Conservation (phyloP, 1,140 invertebrate genomes). For the Hirudo medicinalis region DNA sequence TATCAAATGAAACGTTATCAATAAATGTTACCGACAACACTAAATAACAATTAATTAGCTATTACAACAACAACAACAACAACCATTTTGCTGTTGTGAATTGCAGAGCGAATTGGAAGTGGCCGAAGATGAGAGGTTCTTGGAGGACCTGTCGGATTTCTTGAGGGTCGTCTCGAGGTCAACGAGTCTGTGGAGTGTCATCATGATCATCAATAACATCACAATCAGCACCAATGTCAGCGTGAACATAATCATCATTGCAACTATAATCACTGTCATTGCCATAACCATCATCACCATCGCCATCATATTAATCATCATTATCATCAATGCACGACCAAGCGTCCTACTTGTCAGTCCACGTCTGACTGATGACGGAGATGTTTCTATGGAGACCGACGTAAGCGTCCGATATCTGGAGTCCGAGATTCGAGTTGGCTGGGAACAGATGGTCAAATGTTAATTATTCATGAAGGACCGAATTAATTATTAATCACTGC, state of each 20-base stretch:
- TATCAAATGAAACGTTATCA: neutral
- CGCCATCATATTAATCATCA: neutral
- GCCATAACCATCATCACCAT: neutral
- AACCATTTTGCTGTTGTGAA: neutral
- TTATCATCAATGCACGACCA: neutral
- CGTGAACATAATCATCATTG: neutral
- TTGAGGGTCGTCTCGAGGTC: neutral
- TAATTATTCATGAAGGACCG: no score
- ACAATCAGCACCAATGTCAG: no score
- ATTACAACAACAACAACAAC: constrained; percentile 6
- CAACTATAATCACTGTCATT: neutral
- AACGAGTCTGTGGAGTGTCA: neutral
- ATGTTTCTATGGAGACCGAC: no score
- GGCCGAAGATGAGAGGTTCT: neutral
- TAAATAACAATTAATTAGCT: neutral
- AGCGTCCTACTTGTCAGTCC: no score
- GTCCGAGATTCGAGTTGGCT: no score
- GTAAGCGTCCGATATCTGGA: no score
- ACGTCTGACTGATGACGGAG: no score
- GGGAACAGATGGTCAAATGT: no score
- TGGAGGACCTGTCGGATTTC: neutral
- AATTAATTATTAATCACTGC: no score
- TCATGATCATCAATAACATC: neutral
- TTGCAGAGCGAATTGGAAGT: neutral
- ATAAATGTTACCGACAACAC: neutral